Evolutionary conservation across 2,888 invertebrate genomes (phyloP).

Genomic region (Drosophila mulleri): DNA sequence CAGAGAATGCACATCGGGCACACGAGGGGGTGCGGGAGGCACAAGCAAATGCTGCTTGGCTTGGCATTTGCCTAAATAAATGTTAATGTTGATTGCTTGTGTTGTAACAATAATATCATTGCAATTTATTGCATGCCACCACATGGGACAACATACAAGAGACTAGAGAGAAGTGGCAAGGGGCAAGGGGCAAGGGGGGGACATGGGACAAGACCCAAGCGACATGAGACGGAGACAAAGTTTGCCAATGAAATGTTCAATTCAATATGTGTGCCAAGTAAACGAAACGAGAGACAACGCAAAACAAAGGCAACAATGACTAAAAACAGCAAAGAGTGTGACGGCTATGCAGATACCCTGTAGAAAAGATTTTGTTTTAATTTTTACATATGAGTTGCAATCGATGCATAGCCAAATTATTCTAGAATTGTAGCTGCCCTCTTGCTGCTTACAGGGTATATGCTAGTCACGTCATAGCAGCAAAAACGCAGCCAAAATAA

Average conservation of each 20-base stretch:
- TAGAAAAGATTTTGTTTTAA: not conserved
- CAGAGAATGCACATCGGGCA: conserved; percentile 34
- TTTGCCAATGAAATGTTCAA: conserved; percentile 68
- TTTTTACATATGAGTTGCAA: not conserved
- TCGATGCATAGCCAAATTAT: too few relatives aligned
- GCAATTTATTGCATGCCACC: conserved; percentile 50
- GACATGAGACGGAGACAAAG: conserved; percentile 2
- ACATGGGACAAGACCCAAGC: not conserved
- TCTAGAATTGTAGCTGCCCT: not conserved
- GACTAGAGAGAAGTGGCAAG: not conserved
- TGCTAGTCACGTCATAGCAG: conserved; percentile 20
- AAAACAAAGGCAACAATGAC: conserved; percentile 15
- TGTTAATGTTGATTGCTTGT: conserved; percentile 53
- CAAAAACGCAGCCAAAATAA: conserved; percentile 51
- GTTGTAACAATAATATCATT: conserved; percentile 36
- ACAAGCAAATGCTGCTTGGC: conserved; percentile 24
- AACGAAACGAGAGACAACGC: conserved; percentile 40
- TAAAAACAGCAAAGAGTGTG: not conserved
- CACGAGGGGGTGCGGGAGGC: conserved; percentile 38
- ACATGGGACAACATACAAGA: conserved; percentile 6
- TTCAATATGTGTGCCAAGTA: conserved; percentile 71
- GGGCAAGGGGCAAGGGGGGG: not conserved
- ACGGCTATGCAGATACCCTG: conserved; percentile 19
- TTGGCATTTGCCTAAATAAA: conserved; percentile 39
- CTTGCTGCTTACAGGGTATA: not conserved